Base-by-base conservation (phyloP, 2,797 vertebrate genomes). In the Rhadinocentrus ornatus region DNA sequence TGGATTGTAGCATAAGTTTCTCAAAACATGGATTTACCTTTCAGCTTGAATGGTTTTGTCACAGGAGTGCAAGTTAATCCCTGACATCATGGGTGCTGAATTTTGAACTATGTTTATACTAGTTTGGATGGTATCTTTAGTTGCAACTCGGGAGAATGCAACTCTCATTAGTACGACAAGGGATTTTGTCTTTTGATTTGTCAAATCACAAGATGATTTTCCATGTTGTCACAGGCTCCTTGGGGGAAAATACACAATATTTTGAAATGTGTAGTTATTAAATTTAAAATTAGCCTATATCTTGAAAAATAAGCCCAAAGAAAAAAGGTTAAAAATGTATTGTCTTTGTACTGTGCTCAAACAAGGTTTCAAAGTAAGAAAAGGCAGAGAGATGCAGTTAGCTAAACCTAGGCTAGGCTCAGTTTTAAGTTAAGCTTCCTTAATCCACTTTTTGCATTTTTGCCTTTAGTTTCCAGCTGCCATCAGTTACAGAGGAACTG, bases 381-480 rank as follows among this genome's bases (percentile, higher is more conserved):
- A 22, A n/a, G 46, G n/a, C n/a, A 11, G n/a, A 50, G 46, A 10
- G 46, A 9, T 50, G 9, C n/a, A 10, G 8, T 44, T 62, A 56
- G 4, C 59, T 69, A 11, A 11, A 69, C 57, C 72, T 18, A 69
- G 62, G 13, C 16, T 73, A 34, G 1, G 7, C 16, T 75, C 10
- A 6, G 22, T 39, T 44, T 41, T 71, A 12, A 72, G 5, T 75
- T 69, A 83, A 79, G 56, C n/a, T 9, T 69, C 46, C 77, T 90
- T 83, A 90, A 70, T 58, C 34, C 35, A 27, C 13, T 71, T 57
- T 90, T 82, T 88, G 57, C 68, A 46, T 90, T 86, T 90, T 65
- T 89, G 48, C 66, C 58, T 88, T 55, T 95, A 98, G 96, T 95
- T 96, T 92, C 93, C 89, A 85, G 88, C 90, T 87, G 88, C 89